Evolutionary conservation across 2,888 invertebrate genomes (phyloP), one percentile per base, ranked within the genome.

Genomic region (Hypomecis atomaria): DNA sequence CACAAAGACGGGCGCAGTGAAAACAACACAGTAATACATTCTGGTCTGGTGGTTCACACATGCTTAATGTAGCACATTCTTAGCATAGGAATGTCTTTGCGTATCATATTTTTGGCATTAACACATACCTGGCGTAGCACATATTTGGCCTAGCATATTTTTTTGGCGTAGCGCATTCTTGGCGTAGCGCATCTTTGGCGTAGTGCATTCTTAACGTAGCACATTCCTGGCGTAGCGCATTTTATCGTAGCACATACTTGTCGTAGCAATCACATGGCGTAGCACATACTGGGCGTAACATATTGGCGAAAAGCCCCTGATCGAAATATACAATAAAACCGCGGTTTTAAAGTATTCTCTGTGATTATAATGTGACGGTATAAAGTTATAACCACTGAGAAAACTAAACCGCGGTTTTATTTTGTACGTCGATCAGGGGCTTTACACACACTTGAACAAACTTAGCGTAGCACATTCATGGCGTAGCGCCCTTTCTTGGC

Each of bases 1-100:
- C 42, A 61, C 65, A 65, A 65, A 61, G 53, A 13, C 13, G 5
- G 33, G 4, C 48, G 33, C 52, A 63, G 63, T 13, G 5, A 3
- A 52, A 11, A 34, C 6, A 33, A 8, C 8, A 23, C 44, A 47
- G 57, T 43, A 33, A 11, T 38, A 48, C 48, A 3, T 7, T 7
- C 3, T 7, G 9, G 9, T 45, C 0, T 45, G 13, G 13, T 7
- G 44, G n/a, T n/a, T n/a, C n/a, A n/a, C 42, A 42, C 40, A 40
- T 40, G n/a, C n/a, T n/a, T n/a, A n/a, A n/a, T n/a, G n/a, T 40
- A 4, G 40, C 40, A 42, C n/a, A 42, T 42, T 10, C 42, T 10
- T 42, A 42, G 42, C 42, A 4, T n/a, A 23, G 3, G 23, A 23
- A 23, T 23, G 23, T 23, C 23, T 23, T 23, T 2, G 3, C 23